Base-by-base conservation (phyloP, 2,888 invertebrate genomes). In the Dorcus parallelipipedus region DNA sequence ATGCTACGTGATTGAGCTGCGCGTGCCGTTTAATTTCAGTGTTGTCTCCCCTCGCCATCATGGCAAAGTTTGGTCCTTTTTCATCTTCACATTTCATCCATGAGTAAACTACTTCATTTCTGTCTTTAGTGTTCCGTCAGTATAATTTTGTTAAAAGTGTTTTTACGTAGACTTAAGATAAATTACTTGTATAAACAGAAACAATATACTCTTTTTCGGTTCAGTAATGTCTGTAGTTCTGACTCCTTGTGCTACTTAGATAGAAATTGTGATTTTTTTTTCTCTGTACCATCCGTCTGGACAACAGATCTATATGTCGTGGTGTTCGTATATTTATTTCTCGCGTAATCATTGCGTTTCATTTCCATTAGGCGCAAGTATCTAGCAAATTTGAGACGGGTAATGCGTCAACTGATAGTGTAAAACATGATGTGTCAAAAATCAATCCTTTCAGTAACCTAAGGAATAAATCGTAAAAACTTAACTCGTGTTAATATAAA, bases 1-100 rank as follows among this genome's bases (percentile, higher is more conserved):
- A 94, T 76, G 95, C 95, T 69, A 94, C 94, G 87, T 93, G 91
- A 92, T 86, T 82, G 69, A 75, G 56, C 76, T 70, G 73, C 71
- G 70, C 55, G 60, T 62, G 47, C 61, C 58, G 67, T 61, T 69
- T 67, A 68, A 70, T 75, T 70, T 69, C 74, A 69, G 71, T 71
- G 71, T 73, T 71, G 70, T 69, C 71, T 70, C 71, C 69, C 71
- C 73, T 71, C 70, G 77, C 75, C 76, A 74, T 41, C 66, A 63
- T 71, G 72, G 76, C 76, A 75, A 67, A 69, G 70, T 71, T 71
- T 69, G 67, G 71, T 69, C 70, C 70, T 64, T 33, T 33, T 69
- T 73, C 69, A 68, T 68, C 69, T 65, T 64, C 57, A 64, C 64
- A 58, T 67, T 64, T 67, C 61, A 67, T 64, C 63, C 60, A 39